A percentile compares a stretch with the other conserved stretches of the same genome.
Evolutionary conservation across 2,113 vertebrate species (phyloP).

Genomic region (Hyperopisus bebe): DNA sequence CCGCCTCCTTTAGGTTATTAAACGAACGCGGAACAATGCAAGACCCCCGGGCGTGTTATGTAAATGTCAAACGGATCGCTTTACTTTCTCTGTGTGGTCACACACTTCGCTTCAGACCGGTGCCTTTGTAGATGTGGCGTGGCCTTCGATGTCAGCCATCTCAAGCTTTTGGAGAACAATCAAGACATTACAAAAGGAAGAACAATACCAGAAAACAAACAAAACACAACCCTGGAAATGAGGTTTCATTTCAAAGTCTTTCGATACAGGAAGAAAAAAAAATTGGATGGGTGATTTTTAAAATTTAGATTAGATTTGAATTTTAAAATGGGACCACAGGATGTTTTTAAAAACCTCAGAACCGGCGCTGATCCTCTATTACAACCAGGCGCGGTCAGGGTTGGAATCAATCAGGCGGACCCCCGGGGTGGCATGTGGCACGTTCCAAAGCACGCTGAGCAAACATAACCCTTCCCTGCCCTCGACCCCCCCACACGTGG

Average conservation of each 20-base stretch:
- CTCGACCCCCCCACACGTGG: constrained; percentile 32
- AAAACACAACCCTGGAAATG: neutral
- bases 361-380: constrained; percentile 16
- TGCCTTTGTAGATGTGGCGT: constrained; percentile 25
- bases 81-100: constrained; percentile 31
- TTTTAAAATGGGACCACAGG: neutral
- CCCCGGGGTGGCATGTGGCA: constrained; percentile 45
- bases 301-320: neutral
- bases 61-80: constrained; percentile 32
- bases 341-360: neutral
- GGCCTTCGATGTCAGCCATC: constrained; percentile 26
- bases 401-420: constrained; percentile 32
- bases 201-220: neutral
- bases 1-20: neutral
- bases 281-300: neutral
- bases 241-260: neutral
- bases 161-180: constrained; percentile 44
- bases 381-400: constrained; percentile 29
- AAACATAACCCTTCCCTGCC: constrained; percentile 58
- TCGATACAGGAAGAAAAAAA: neutral
- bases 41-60: neutral
- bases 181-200: constrained; percentile 37
- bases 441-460: constrained; percentile 48
- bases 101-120: constrained; percentile 31
- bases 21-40: neutral